Percentiles rank a stretch among this genome's conserved stretches.
These are phyloP conservation scores for Cryptus viduatorius DNA, from an alignment of 2,888 invertebrate species.

Conservation along the genomic window DNA sequence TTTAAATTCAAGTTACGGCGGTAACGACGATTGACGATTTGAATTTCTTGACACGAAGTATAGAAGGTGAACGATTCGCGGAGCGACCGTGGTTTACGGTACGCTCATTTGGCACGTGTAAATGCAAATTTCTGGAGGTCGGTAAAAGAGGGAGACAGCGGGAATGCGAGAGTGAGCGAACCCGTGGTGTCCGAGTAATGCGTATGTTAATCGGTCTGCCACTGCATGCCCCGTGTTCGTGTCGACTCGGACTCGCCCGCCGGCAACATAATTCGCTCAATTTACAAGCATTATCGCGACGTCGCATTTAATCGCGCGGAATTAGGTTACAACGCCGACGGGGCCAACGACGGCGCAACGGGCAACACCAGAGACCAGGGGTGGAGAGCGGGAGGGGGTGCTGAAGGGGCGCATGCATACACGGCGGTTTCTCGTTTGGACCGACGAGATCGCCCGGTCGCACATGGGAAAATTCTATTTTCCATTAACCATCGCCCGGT, in stretches of 20 bases:
- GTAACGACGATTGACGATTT: neutral
- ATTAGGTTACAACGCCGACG: slow-evolving; percentile 78
- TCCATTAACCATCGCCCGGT: slow-evolving; percentile 40
- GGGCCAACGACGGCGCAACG: neutral
- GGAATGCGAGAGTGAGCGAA: neutral
- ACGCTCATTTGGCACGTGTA: slow-evolving; percentile 77
- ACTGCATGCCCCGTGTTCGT: slow-evolving; percentile 71
- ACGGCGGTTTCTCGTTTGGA: slow-evolving; percentile 22
- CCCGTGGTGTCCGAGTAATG: slow-evolving; percentile 76
- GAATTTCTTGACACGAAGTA: neutral
- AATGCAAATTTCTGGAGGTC: slow-evolving; percentile 79
- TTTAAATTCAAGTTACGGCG: neutral
- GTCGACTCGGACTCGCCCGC: slow-evolving; percentile 68
- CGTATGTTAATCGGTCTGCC: slow-evolving; percentile 81
- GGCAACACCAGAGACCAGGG: neutral
- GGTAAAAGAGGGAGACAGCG: slow-evolving; percentile 55
- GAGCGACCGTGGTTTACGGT: slow-evolving; percentile 17
- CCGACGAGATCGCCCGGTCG: slow-evolving; percentile 57
- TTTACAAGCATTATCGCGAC: slow-evolving; percentile 84
- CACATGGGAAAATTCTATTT: slow-evolving; percentile 60
- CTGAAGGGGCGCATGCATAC: slow-evolving; percentile 18
- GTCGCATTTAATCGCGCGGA: slow-evolving; percentile 81
- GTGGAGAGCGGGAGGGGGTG: neutral
- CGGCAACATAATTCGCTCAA: slow-evolving; percentile 83
- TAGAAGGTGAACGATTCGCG: slow-evolving; percentile 7